Evolutionary conservation across 1,140 invertebrate genomes (phyloP).

Genomic region (Magallana ariakensis): DNA sequence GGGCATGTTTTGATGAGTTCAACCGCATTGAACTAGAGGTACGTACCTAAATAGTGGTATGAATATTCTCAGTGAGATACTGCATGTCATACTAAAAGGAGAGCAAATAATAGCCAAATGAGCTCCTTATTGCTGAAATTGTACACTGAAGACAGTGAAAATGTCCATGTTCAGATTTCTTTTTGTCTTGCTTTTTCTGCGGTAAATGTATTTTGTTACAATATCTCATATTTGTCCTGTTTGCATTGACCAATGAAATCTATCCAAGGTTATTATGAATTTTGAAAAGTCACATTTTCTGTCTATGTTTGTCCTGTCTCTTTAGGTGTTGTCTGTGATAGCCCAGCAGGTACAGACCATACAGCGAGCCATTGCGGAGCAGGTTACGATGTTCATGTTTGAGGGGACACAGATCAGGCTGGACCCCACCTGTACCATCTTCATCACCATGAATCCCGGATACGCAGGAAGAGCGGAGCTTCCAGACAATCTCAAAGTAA

Average conservation of each 20-base stretch:
- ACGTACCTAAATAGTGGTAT: slow-evolving; percentile 23
- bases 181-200: too few species aligned
- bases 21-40: slow-evolving; percentile 80
- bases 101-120: too few species aligned
- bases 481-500: slow-evolving; percentile 80
- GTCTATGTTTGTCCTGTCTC: background rate
- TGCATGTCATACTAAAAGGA: too few species aligned
- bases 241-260: too few species aligned
- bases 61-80: too few species aligned
- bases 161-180: too few species aligned
- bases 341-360: slow-evolving; percentile 80
- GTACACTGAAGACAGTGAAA: too few species aligned
- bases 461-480: slow-evolving; percentile 79
- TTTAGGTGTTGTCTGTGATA: slow-evolving; percentile 79
- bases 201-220: too few species aligned
- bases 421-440: slow-evolving; percentile 79
- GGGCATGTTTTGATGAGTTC: slow-evolving; percentile 80
- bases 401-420: slow-evolving; percentile 79
- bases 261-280: too few species aligned
- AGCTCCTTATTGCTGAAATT: too few species aligned
- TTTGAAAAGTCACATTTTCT: too few species aligned
- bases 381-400: slow-evolving; percentile 77
- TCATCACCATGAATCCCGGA: slow-evolving; percentile 81
- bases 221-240: too few species aligned
- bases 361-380: slow-evolving; percentile 78